Percentiles rank a stretch among this genome's conserved stretches.
These are phyloP conservation scores for Lepidocyrtinus sp. DNA, from an alignment of 2,888 invertebrate species.

Conservation along the genomic window DNA sequence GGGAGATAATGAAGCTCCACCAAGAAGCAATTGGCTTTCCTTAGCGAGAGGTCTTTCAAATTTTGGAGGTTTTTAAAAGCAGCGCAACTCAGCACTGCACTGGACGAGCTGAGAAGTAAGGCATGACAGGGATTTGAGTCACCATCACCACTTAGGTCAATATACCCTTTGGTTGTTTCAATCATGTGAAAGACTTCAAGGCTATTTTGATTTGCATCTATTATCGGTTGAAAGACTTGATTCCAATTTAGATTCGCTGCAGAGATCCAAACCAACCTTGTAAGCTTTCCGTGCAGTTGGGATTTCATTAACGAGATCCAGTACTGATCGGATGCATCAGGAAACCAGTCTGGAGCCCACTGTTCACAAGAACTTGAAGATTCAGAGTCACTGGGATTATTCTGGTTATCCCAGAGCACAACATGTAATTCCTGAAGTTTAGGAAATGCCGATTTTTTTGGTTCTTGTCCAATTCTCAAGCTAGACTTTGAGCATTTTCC, in stretches of 20 bases:
- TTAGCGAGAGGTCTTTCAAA: constrained; percentile 29
- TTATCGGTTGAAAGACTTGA: constrained; percentile 23
- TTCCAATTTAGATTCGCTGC: constrained; percentile 6
- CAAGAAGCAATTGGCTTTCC: constrained; percentile 29
- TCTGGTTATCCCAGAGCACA: constrained; percentile 34
- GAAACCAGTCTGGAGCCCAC: constrained; percentile 20
- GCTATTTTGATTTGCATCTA: constrained; percentile 26
- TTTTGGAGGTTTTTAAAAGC: constrained; percentile 28
- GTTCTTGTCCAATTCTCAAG: neutral
- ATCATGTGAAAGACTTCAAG: constrained; percentile 30
- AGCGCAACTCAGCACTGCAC: constrained; percentile 15
- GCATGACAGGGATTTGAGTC: neutral
- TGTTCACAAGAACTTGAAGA: neutral
- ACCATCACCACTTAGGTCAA: neutral
- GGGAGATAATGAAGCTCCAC: constrained; percentile 31
- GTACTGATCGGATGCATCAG: constrained; percentile 16
- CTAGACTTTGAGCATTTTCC: neutral
- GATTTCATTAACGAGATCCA: constrained; percentile 27
- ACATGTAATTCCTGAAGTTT: constrained; percentile 31
- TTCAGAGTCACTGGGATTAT: neutral
- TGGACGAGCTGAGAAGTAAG: neutral
- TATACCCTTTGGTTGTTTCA: neutral
- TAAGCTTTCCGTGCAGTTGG: constrained; percentile 34
- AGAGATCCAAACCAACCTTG: constrained; percentile 39
- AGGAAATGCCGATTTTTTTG: constrained; percentile 37